Conservation (phyloP, 2,888 invertebrate genomes). For the Morpho deidamia region DNA sequence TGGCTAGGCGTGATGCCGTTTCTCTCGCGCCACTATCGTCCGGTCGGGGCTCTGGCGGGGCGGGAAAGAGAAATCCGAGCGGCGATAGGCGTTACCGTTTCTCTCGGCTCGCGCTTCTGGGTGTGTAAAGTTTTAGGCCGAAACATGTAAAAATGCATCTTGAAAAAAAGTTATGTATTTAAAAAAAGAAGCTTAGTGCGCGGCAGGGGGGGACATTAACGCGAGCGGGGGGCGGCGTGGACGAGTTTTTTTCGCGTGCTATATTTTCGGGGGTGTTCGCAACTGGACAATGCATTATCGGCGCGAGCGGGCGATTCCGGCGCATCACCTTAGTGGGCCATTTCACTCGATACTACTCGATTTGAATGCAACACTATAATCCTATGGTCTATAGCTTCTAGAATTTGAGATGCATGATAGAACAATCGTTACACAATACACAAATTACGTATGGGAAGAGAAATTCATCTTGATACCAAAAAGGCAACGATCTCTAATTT, state of each 20-base stretch:
- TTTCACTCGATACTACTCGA: conserved; percentile 50
- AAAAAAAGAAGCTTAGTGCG: conserved; percentile 78
- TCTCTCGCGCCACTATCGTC: conserved; percentile 73
- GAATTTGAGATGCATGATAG: background rate
- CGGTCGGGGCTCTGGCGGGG: conserved; percentile 41
- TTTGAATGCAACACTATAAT: conserved; percentile 31
- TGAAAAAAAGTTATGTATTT: conserved; percentile 79
- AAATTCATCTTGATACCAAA: too few relatives aligned
- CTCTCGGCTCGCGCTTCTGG: conserved; percentile 60
- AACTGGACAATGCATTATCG: conserved; percentile 76
- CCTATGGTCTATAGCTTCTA: conserved; percentile 3
- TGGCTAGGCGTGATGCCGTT: conserved; percentile 53
- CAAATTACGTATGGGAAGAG: too few relatives aligned
- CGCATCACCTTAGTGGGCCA: conserved; percentile 66
- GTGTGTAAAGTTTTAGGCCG: conserved; percentile 79
- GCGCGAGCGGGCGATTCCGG: conserved; percentile 48
- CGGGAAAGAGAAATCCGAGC: conserved; percentile 61
- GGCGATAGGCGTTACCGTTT: conserved; percentile 66
- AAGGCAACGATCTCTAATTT: too few relatives aligned
- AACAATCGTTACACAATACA: too few relatives aligned
- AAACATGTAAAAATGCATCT: conserved; percentile 79
- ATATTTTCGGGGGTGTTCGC: conserved; percentile 74
- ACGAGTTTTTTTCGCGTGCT: conserved; percentile 74
- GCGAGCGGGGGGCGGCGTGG: conserved; percentile 66
- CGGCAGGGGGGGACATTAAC: conserved; percentile 73